Conservation (phyloP, 53 echinoderm and acorn worm species). For the Arbacia lixula region DNA sequence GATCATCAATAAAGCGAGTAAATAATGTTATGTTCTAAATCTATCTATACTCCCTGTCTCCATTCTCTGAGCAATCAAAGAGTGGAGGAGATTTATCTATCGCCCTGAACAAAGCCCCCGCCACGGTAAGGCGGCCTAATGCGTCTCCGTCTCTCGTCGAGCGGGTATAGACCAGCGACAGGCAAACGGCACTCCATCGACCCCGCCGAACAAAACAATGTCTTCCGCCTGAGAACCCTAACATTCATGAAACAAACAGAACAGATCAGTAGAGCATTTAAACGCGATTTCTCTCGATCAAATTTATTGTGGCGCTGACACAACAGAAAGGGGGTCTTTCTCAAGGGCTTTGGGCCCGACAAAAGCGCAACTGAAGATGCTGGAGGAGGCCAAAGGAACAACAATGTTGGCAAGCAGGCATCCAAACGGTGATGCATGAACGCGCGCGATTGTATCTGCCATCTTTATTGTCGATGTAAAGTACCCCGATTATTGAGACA, state of each 20-base stretch:
- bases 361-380: slow-evolving; percentile 10
- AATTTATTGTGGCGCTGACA: slow-evolving; percentile 19
- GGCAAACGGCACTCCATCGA: neutral
- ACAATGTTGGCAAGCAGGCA: slow-evolving; percentile 11
- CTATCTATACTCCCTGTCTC: slow-evolving; percentile 20
- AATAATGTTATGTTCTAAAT: slow-evolving; percentile 26
- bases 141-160: slow-evolving; percentile 35
- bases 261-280: slow-evolving; percentile 39
- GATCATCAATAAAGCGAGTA: slow-evolving; percentile 13
- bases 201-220: neutral
- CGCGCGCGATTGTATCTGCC: slow-evolving; percentile 13
- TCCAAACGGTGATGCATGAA: slow-evolving; percentile 22
- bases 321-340: too few species aligned
- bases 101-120: slow-evolving; percentile 17
- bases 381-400: neutral
- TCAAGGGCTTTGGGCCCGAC: neutral
- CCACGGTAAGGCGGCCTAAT: slow-evolving; percentile 35
- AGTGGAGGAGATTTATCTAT: slow-evolving; percentile 12
- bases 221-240: slow-evolving; percentile 12
- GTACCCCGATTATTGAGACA: slow-evolving; percentile 17
- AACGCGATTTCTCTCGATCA: slow-evolving; percentile 24
- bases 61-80: neutral
- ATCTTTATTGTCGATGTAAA: neutral
- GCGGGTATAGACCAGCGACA: too few species aligned
- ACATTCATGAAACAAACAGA: slow-evolving; percentile 28